These are phyloP conservation scores for Idaea dimidiata DNA, from an alignment of 2,888 invertebrate species.

Conservation along the genomic window DNA sequence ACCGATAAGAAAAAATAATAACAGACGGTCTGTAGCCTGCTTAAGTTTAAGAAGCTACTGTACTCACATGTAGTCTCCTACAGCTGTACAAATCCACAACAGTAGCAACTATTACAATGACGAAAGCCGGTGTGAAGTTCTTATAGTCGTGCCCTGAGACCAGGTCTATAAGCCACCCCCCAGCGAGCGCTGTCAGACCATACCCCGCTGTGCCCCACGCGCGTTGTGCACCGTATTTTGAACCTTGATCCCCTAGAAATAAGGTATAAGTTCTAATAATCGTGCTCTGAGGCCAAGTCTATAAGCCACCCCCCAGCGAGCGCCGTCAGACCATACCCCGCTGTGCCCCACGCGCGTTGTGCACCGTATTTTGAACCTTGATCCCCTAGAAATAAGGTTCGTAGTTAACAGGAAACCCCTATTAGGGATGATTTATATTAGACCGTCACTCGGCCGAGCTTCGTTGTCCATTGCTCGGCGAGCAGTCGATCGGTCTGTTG, in stretches of 20 bases:
- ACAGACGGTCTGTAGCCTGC: not conserved
- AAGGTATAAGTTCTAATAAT: conserved; percentile 71
- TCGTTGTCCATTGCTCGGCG: too few species aligned
- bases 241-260: conserved; percentile 82
- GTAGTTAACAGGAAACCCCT: too few species aligned
- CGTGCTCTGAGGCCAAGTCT: conserved; percentile 81
- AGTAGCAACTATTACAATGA: conserved; percentile 84
- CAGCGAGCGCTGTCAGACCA: conserved; percentile 85
- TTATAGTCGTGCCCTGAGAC: conserved; percentile 79
- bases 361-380: conserved; percentile 86
- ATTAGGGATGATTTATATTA: too few species aligned
- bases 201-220: conserved; percentile 93
- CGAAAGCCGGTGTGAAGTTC: conserved; percentile 87
- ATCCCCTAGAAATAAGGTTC: conserved; percentile 73
- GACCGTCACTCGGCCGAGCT: too few species aligned
- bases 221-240: conserved; percentile 88
- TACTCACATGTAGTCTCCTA: conserved; percentile 80
- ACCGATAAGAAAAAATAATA: too few species aligned
- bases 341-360: conserved; percentile 91
- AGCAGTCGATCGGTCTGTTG: too few species aligned
- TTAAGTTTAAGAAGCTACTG: not conserved
- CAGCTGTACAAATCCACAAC: conserved; percentile 85
- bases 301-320: conserved; percentile 85
- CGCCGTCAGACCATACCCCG: conserved; percentile 89
- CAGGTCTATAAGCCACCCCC: conserved; percentile 85